These are phyloP conservation scores for Nannoperca australis DNA, from an alignment of 2,797 vertebrate genomes.

Conservation along the genomic window DNA sequence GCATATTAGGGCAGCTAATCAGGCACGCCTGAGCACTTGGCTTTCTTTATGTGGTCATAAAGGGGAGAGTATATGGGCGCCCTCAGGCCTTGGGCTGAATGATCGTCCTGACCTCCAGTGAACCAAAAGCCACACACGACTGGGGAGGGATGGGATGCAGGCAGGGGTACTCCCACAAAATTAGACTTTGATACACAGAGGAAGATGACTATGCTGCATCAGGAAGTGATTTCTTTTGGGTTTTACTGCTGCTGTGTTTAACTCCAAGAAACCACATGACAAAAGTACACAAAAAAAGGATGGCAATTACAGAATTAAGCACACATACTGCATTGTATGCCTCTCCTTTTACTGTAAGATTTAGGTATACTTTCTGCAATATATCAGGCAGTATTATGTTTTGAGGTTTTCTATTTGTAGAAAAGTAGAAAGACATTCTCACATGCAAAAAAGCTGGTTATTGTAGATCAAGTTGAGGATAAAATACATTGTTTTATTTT, in stretches of 20 bases:
- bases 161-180: slow-evolving; percentile 69
- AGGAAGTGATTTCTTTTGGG: slow-evolving; percentile 61
- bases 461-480: background rate
- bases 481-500: background rate
- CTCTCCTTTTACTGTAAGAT: slow-evolving; percentile 3
- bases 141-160: slow-evolving; percentile 66
- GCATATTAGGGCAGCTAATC: slow-evolving; percentile 98
- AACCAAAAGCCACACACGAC: slow-evolving; percentile 85
- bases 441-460: background rate
- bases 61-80: slow-evolving; percentile 89
- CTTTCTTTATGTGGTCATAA: slow-evolving; percentile 97
- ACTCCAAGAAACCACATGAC: slow-evolving; percentile 50
- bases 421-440: background rate
- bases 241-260: slow-evolving; percentile 50
- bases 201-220: slow-evolving; percentile 52
- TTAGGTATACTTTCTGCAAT: background rate
- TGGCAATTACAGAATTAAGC: slow-evolving; percentile 38
- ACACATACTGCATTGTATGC: slow-evolving; percentile 40
- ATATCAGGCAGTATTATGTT: background rate
- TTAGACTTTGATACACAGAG: slow-evolving; percentile 65
- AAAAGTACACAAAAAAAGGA: slow-evolving; percentile 32
- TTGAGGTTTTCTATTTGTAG: background rate
- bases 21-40: slow-evolving; percentile 94
- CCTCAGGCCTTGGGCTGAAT: slow-evolving; percentile 92
- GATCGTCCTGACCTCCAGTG: slow-evolving; percentile 93